Conservation (phyloP, 2,113 vertebrate genomes). For the Columba livia region DNA sequence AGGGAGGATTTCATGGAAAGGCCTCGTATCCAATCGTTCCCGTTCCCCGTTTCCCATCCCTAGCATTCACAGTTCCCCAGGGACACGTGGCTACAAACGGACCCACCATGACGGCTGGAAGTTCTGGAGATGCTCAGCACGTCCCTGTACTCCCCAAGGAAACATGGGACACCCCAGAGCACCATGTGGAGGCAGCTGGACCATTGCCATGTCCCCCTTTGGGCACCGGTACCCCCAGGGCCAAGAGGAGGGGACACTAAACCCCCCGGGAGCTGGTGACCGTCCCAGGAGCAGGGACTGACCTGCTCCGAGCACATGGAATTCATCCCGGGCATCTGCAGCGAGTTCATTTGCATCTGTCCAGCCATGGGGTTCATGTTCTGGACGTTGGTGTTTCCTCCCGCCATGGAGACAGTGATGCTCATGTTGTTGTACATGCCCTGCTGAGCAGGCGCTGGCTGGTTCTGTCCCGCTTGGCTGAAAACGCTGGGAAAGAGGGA, state of each 20-base stretch:
- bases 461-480: conserved; percentile 82
- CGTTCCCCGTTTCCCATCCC: not conserved
- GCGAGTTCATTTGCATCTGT: conserved; percentile 86
- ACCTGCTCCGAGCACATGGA: conserved; percentile 93
- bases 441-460: conserved; percentile 81
- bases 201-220: not conserved
- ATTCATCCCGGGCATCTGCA: conserved; percentile 85
- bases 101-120: rapidly evolving
- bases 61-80: not conserved
- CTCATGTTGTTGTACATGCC: conserved; percentile 98
- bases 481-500: conserved; percentile 78
- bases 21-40: not conserved
- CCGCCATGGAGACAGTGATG: conserved; percentile 96
- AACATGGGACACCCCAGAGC: rapidly evolving
- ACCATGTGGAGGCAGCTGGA: not conserved
- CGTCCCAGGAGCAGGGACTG: not conserved
- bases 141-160: too few relatives aligned
- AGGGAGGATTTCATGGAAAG: not conserved
- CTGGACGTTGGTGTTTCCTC: conserved; percentile 81
- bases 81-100: rapidly evolving
- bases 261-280: not conserved
- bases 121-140: not conserved
- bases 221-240: not conserved
- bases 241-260: rapidly evolving
- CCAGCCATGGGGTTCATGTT: conserved; percentile 87